Percentiles rank a stretch among this genome's conserved stretches.
Evolutionary conservation across 2,113 vertebrate genomes (phyloP).

Genomic region (Naja naja): DNA sequence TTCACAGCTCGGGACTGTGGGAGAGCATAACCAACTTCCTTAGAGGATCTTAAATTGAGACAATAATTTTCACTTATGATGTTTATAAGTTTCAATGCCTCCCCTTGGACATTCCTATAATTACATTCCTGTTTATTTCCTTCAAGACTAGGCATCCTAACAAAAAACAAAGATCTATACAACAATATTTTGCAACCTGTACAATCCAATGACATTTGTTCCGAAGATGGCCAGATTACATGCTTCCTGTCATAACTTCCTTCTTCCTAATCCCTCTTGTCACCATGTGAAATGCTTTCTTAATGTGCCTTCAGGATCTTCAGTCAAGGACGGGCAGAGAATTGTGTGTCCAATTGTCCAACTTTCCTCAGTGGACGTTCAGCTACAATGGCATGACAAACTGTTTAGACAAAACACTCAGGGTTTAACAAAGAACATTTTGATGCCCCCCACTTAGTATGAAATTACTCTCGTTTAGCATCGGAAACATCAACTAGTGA

Average conservation of each 20-base stretch:
- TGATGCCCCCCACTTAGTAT: background rate
- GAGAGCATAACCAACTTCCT: background rate
- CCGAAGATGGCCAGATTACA: background rate
- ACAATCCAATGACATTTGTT: background rate
- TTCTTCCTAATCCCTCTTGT: background rate
- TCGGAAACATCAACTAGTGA: constrained; percentile 16
- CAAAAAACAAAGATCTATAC: too few species aligned
- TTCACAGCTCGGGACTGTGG: background rate
- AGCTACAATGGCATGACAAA: accelerated
- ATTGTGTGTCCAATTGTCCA: background rate
- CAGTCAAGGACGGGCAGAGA: background rate
- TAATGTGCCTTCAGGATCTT: background rate
- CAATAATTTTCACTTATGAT: background rate
- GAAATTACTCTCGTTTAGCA: background rate
- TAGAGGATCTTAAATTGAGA: background rate
- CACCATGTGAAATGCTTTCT: background rate
- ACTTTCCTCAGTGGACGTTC: background rate
- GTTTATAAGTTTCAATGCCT: background rate
- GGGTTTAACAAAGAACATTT: constrained; percentile 16
- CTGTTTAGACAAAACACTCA: background rate
- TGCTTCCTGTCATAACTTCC: background rate
- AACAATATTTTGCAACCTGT: too few species aligned
- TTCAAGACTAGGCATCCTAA: background rate
- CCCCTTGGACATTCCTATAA: background rate
- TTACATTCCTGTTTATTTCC: background rate